Conservation (phyloP, 2,888 invertebrate species). For the Protodeltote pygarga region DNA sequence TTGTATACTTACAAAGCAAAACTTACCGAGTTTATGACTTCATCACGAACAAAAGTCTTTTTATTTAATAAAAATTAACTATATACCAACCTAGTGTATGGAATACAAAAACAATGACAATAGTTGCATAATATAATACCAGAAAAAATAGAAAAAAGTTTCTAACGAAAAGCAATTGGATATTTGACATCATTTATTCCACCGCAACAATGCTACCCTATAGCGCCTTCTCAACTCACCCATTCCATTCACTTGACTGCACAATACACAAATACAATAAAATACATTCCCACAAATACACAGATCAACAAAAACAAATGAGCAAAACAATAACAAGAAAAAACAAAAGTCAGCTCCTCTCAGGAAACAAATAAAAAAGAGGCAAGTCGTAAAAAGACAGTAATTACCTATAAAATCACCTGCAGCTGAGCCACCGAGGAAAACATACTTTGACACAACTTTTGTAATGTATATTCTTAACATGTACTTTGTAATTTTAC, state of each 20-base stretch:
- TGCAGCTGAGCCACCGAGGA: conserved; percentile 41
- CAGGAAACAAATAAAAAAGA: conserved; percentile 44
- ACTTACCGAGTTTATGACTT: too few relatives aligned
- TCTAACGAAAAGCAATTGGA: too few relatives aligned
- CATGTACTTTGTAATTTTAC: neutral
- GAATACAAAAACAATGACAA: too few relatives aligned
- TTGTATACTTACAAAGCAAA: too few relatives aligned
- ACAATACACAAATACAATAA: conserved; percentile 27
- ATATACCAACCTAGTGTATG: too few relatives aligned
- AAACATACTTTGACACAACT: conserved; percentile 26
- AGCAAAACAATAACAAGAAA: conserved; percentile 42
- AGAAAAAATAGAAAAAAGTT: too few relatives aligned
- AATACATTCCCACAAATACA: conserved; percentile 18
- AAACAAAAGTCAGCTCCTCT: conserved; percentile 52
- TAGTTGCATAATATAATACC: too few relatives aligned
- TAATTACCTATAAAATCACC: conserved; percentile 60
- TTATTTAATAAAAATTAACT: too few relatives aligned
- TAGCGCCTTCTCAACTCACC: neutral
- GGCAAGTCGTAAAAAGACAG: conserved; percentile 54
- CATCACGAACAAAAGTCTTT: too few relatives aligned
- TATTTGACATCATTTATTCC: too few relatives aligned
- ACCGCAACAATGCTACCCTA: too few relatives aligned
- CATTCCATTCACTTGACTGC: conserved; percentile 26
- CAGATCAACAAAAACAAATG: conserved; percentile 35
- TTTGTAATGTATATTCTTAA: conserved; percentile 13